A percentile compares a stretch with the other conserved stretches of the same genome.
phyloP scores from a whole-genome alignment of 2,113 vertebrate genomes.

The Nymphicus hollandicus region DNA sequence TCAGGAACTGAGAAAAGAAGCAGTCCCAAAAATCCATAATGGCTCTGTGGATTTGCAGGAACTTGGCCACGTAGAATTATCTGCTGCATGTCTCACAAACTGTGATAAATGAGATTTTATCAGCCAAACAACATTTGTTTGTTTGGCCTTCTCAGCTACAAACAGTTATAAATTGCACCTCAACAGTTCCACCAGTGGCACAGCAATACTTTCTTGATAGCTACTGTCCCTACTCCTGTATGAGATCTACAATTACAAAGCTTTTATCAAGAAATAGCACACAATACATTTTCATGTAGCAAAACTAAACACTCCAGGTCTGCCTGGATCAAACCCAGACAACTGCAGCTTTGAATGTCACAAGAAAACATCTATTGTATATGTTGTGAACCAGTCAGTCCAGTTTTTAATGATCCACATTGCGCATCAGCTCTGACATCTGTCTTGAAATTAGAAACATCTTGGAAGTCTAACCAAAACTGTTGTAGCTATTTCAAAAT shows the following conservation, averaged over 20 bases:
- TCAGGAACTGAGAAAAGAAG: not conserved
- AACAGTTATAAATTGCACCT: not conserved
- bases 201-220: not conserved
- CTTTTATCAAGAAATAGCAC: not conserved
- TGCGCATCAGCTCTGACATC: not conserved
- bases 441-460: not conserved
- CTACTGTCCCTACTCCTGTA: not conserved
- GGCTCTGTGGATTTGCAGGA: not conserved
- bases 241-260: not conserved
- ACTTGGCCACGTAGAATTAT: not conserved
- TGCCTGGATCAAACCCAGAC: not conserved
- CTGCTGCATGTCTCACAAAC: not conserved
- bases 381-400: not conserved
- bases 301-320: not conserved
- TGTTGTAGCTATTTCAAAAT: not conserved
- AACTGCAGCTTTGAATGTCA: not conserved
- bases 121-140: not conserved
- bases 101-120: not conserved
- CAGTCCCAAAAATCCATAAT: not conserved
- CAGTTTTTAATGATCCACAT: not conserved
- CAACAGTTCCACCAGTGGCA: not conserved
- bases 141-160: not conserved
- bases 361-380: not conserved
- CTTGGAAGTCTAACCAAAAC: not conserved
- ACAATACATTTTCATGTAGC: not conserved